phyloP scores from a whole-genome alignment of 2,888 invertebrate species.

The Trissolcus japonicus region DNA sequence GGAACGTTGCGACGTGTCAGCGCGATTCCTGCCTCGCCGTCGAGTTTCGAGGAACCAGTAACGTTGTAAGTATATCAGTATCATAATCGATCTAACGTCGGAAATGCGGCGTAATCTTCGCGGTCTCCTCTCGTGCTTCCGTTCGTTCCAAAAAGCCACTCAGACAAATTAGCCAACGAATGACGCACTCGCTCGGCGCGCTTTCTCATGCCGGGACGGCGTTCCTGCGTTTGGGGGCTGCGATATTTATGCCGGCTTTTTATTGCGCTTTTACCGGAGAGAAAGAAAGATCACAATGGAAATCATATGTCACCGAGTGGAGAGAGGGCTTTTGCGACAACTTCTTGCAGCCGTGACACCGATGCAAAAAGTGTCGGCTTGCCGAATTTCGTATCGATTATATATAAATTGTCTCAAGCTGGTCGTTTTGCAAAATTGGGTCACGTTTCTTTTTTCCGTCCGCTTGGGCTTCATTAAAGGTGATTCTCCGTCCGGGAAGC shows the following conservation, averaged over 20 bases:
- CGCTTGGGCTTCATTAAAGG: too few relatives aligned
- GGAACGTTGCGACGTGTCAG: conserved; percentile 72
- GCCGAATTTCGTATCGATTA: not conserved
- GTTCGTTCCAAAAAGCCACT: conserved; percentile 72
- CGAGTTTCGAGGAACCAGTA: conserved; percentile 74
- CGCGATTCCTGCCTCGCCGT: conserved; percentile 68
- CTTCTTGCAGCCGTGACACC: conserved; percentile 69
- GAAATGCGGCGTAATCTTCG: conserved; percentile 57
- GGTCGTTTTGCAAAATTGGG: too few relatives aligned
- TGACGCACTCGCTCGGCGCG: conserved; percentile 50
- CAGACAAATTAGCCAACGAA: conserved; percentile 73
- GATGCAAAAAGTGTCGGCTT: conserved; percentile 60
- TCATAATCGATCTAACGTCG: conserved; percentile 46
- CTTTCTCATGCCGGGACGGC: conserved; percentile 58
- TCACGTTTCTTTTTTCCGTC: too few relatives aligned
- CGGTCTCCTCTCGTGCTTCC: conserved; percentile 56
- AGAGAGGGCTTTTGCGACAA: conserved; percentile 58
- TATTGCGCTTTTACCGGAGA: conserved; percentile 71
- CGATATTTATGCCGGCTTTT: conserved; percentile 75
- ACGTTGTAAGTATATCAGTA: conserved; percentile 72
- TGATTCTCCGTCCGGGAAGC: too few relatives aligned
- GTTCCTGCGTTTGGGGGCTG: conserved; percentile 64
- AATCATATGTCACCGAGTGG: conserved; percentile 73
- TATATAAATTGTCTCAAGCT: too few relatives aligned
- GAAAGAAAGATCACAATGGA: conserved; percentile 70